A percentile compares a stretch with the other conserved stretches of the same genome.
Conservation (phyloP, 2,888 invertebrate genomes). For the Noctua pronuba region DNA sequence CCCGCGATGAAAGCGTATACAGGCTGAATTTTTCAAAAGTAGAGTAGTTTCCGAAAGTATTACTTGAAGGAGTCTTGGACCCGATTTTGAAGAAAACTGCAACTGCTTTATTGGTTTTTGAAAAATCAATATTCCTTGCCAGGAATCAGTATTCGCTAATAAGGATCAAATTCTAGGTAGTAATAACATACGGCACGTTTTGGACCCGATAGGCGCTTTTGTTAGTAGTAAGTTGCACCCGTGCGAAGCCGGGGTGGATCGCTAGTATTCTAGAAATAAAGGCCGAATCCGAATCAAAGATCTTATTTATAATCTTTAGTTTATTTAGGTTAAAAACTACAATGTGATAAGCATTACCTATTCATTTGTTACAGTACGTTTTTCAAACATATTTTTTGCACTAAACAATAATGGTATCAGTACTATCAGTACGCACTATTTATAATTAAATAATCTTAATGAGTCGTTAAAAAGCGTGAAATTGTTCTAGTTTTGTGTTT, state of each 20-base stretch:
- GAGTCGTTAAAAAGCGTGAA: background rate
- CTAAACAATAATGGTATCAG: slow-evolving; percentile 3
- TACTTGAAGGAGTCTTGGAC: no score
- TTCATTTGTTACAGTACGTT: background rate
- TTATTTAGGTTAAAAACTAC: background rate
- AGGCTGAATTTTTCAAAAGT: background rate
- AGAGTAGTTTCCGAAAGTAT: background rate
- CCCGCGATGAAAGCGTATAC: background rate
- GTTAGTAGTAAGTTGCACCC: background rate
- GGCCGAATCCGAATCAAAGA: background rate
- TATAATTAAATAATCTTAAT: background rate
- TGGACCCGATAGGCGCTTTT: background rate
- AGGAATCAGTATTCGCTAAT: no score
- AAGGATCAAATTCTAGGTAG: no score
- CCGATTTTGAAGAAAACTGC: background rate
- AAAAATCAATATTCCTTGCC: no score
- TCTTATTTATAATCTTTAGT: background rate
- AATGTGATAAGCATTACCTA: background rate
- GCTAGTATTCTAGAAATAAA: background rate
- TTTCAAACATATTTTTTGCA: background rate
- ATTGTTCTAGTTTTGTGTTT: slow-evolving; percentile 1
- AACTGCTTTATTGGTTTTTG: background rate
- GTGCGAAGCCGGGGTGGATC: background rate
- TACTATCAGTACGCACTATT: slow-evolving; percentile 14
- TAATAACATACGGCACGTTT: background rate